Evolutionary conservation across 1,140 invertebrate species (phyloP).

Genomic region (Pogonomyrmex barbatus): DNA sequence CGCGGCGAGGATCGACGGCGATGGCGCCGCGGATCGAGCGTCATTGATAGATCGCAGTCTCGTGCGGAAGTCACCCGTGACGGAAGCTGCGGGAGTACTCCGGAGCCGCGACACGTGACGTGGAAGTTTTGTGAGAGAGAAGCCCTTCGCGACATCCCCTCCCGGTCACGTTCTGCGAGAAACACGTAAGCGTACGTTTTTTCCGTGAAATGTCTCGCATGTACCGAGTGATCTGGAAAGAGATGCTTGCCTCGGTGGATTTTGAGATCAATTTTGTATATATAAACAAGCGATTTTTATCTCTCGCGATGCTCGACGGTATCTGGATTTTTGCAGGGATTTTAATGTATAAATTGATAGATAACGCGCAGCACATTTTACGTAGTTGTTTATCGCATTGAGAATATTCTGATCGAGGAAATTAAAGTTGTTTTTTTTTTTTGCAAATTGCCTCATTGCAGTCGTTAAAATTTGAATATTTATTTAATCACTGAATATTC

Average conservation of each 20-base stretch:
- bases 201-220: background rate
- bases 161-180: background rate
- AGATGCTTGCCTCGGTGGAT: background rate
- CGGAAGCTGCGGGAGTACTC: background rate
- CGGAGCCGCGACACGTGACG: background rate
- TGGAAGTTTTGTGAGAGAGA: background rate
- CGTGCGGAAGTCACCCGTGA: too few relatives aligned
- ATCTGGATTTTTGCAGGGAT: background rate
- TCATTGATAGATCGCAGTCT: slow-evolving; percentile 27
- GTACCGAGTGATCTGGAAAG: background rate
- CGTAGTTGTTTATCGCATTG: background rate
- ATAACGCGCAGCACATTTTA: background rate
- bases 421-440: too few relatives aligned
- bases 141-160: background rate
- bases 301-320: background rate
- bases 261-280: too few relatives aligned
- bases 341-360: background rate
- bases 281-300: too few relatives aligned
- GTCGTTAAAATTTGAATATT: background rate
- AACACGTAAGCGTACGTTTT: background rate
- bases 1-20: background rate
- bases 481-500: background rate
- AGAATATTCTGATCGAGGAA: background rate
- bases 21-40: slow-evolving; percentile 15
- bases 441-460: background rate